Evolutionary conservation across 23 tunicate genomes (phyloP), one percentile per base, ranked within the genome.

Genomic region (Trididemnum miniatum): DNA sequence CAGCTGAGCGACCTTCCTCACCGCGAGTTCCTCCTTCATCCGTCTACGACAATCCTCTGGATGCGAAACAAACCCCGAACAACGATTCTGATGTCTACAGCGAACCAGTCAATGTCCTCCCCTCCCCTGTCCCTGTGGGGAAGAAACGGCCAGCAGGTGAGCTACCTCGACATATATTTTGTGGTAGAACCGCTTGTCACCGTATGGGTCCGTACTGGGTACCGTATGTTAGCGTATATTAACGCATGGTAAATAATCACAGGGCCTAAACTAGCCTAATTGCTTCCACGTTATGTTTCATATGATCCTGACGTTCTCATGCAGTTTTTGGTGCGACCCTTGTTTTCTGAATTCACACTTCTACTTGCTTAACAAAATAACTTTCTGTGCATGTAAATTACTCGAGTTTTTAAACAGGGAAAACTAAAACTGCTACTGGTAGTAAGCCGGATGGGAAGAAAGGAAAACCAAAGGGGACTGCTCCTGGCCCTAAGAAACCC

Each of bases 31-130:
- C 67, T 20, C 28, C 29, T 26, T 62, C 67, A 20, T 31, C 75
- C 15, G 82, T 78, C 20, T 78, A 78, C 60, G 82, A 78, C 35
- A 59, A 59, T 35, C 82, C 82, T 9, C 34, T 78, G 3, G 82
- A 78, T 35, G 80, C 71, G 26, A 54, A 57, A 24, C 72, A 4
- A 27, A 25, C 82, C 27, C 12, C 74, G 20, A 44, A 75, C 60
- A 39, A 75, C 63, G 12, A 65, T 4, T 50, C 59, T 7, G 72
- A 59, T 27, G 82, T 29, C 15, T 78, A 78, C 29, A 78, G 82
- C 75, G 75, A 67, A 22, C 75, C 75, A 7, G 18, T 67, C 12
- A 31, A 67, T 38, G 67, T 26, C 5, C 15, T 18, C 12, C 67
- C 67, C 4, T 12, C 26, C 15, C 67, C 67, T 20, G 67, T 26